Conservation (phyloP, 2,888 invertebrate species). For the Rosalia funebris region DNA sequence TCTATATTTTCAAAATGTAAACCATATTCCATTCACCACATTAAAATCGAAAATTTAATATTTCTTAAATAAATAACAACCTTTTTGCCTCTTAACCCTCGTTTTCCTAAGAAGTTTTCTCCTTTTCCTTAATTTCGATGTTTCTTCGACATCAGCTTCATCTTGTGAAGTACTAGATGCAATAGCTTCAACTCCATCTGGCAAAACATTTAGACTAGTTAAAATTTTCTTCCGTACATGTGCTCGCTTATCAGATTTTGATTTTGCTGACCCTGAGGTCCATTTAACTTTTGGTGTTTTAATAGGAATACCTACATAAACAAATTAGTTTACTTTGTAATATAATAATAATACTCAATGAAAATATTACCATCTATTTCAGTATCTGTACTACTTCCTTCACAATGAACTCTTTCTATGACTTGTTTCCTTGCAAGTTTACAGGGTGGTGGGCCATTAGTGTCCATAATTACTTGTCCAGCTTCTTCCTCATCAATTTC, state of each 20-base stretch:
- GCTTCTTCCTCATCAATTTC: constrained; percentile 64
- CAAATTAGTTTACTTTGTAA: neutral
- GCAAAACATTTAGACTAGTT: constrained; percentile 61
- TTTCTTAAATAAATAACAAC: constrained; percentile 34
- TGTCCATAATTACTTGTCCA: constrained; percentile 62
- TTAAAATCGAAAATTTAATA: neutral
- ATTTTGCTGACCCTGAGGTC: constrained; percentile 30
- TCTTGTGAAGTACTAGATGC: constrained; percentile 65
- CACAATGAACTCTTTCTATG: constrained; percentile 48
- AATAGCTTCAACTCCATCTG: constrained; percentile 66
- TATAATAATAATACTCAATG: too few species aligned
- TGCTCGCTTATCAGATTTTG: constrained; percentile 65
- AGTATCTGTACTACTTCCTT: constrained; percentile 58
- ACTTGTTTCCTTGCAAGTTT: constrained; percentile 63
- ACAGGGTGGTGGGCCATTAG: constrained; percentile 66
- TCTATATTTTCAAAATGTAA: neutral
- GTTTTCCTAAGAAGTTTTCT: constrained; percentile 72
- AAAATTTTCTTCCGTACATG: constrained; percentile 66
- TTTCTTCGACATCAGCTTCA: constrained; percentile 66
- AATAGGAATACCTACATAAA: constrained; percentile 46
- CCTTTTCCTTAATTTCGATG: constrained; percentile 59
- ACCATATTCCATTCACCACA: neutral
- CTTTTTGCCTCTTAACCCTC: constrained; percentile 69
- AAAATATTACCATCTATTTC: constrained; percentile 56
- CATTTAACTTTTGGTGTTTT: constrained; percentile 51